These are phyloP conservation scores for Pithys albifrons DNA, from an alignment of 2,113 vertebrate genomes.

Conservation along the genomic window DNA sequence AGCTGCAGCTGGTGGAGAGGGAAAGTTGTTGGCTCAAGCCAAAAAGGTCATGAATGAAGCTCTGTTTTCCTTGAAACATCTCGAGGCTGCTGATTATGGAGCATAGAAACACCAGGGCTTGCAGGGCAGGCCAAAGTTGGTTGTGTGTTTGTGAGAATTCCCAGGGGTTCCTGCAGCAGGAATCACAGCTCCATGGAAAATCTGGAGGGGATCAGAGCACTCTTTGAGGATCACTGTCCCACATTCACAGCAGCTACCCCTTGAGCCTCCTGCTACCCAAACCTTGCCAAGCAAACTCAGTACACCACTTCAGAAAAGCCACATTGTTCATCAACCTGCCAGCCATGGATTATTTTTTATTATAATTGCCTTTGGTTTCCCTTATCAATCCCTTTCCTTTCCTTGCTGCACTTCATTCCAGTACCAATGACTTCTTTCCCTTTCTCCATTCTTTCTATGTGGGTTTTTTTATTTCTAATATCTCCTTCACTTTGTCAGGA, in stretches of 20 bases:
- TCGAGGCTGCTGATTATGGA: neutral
- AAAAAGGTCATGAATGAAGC: neutral
- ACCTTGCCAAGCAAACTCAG: neutral
- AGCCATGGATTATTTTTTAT: neutral
- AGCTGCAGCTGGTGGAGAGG: neutral
- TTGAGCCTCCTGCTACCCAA: neutral
- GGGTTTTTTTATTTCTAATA: neutral
- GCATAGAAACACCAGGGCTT: rapidly evolving
- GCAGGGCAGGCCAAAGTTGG: neutral
- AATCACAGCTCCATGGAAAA: neutral
- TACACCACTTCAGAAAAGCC: neutral
- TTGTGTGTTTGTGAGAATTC: neutral
- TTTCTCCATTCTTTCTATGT: neutral
- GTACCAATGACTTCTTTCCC: neutral
- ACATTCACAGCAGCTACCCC: neutral
- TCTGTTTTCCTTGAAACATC: neutral
- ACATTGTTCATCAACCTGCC: neutral
- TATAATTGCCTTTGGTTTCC: neutral
- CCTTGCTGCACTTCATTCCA: neutral
- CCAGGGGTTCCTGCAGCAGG: neutral
- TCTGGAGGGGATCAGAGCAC: neutral
- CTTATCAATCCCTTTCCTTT: neutral
- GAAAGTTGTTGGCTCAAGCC: neutral
- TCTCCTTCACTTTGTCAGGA: neutral
- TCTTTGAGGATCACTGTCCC: neutral